Evolutionary conservation across 2,888 invertebrate genomes (phyloP).

Genomic region (Conistra vaccinii): DNA sequence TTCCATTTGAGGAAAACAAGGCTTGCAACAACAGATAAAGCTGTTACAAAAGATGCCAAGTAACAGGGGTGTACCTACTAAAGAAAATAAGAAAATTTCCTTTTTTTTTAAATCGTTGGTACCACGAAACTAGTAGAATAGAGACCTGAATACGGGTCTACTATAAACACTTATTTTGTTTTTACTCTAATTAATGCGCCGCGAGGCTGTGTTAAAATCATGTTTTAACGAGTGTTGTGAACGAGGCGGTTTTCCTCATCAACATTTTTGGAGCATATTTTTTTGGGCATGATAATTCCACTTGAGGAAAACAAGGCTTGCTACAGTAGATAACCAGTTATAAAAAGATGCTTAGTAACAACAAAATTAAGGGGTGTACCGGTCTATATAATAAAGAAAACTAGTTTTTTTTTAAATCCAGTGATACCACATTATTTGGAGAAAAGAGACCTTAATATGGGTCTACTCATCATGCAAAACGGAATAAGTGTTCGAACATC

Average conservation of each 20-base stretch:
- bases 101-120: no score
- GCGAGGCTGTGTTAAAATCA: background rate
- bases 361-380: background rate
- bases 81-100: background rate
- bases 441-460: no score
- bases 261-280: background rate
- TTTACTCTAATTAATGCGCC: background rate
- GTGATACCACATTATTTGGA: no score
- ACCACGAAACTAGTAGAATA: no score
- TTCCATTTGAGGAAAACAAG: background rate
- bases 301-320: conserved; percentile 7
- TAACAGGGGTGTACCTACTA: background rate
- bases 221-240: no score
- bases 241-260: background rate
- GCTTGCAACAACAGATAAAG: conserved; percentile 4
- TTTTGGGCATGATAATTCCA: background rate
- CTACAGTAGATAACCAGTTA: background rate
- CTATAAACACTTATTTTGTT: no score
- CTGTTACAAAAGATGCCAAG: background rate
- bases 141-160: no score
- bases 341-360: background rate
- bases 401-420: background rate
- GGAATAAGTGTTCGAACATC: no score
- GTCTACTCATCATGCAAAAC: no score
- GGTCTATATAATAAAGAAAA: background rate